Evolutionary conservation across 2,113 vertebrate genomes (phyloP).

Genomic region (Gracilinanus agilis): DNA sequence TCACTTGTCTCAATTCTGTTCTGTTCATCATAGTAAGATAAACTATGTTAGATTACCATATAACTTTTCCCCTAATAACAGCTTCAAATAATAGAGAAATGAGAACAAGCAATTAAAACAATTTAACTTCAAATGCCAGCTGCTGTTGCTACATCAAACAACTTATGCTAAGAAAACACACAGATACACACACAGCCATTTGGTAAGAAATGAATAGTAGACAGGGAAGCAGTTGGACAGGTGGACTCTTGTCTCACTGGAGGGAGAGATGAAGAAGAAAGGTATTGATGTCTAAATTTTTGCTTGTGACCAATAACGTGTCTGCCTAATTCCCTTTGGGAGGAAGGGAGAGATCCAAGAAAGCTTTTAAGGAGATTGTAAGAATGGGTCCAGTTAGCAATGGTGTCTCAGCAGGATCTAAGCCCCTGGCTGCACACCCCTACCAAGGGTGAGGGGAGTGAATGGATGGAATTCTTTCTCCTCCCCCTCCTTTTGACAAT

Average conservation of each 20-base stretch:
- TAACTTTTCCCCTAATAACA: background rate
- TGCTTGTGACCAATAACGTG: background rate
- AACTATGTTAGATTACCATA: background rate
- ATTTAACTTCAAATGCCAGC: background rate
- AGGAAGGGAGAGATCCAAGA: background rate
- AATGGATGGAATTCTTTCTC: no score
- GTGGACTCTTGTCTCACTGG: background rate
- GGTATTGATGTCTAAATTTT: background rate
- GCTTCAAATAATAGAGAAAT: background rate
- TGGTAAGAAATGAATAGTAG: no score
- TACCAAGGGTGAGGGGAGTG: no score
- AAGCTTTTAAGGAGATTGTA: background rate
- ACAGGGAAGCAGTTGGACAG: no score
- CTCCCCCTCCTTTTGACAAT: no score
- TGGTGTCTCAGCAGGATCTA: no score
- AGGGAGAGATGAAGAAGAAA: background rate
- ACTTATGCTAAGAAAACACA: background rate
- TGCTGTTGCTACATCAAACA: background rate
- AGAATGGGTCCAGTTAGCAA: no score
- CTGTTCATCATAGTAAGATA: background rate
- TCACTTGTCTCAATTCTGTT: background rate
- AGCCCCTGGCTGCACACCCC: no score
- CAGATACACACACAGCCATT: no score
- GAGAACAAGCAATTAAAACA: background rate
- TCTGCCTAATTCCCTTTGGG: background rate